phyloP scores from a whole-genome alignment of 2,113 vertebrate genomes.

The Carassius gibelio region DNA sequence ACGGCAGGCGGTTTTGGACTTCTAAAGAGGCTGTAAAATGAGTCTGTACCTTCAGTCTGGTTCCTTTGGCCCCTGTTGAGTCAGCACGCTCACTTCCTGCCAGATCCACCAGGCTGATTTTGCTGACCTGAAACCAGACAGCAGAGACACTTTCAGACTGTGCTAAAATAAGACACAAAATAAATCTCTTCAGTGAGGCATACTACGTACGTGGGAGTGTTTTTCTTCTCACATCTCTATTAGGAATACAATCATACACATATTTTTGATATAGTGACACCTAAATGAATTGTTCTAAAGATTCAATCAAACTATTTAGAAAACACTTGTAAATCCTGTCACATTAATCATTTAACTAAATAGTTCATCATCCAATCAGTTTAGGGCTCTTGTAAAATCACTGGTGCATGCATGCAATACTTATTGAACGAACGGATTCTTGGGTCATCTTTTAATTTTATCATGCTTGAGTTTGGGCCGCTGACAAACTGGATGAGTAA shows the following conservation, averaged over 20 bases:
- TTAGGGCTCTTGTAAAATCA: background rate
- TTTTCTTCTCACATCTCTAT: background rate
- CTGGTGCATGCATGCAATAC: background rate
- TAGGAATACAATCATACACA: background rate
- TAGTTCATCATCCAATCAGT: background rate
- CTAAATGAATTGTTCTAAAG: background rate
- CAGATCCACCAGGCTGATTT: constrained; percentile 97
- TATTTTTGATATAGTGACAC: background rate
- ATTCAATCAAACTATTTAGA: background rate
- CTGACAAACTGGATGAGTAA: constrained; percentile 14
- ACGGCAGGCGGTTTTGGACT: background rate
- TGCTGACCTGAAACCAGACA: constrained; percentile 86
- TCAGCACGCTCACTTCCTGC: constrained; percentile 98
- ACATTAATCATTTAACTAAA: background rate
- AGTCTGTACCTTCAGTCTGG: constrained; percentile 88
- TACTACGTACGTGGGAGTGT: background rate
- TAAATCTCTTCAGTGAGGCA: background rate
- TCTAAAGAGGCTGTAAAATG: background rate
- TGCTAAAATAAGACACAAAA: constrained; percentile 2
- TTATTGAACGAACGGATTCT: background rate
- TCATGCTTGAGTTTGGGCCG: background rate
- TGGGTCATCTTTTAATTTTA: background rate
- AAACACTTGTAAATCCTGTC: too few species aligned
- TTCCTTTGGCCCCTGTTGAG: constrained; percentile 97
- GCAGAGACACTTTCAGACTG: constrained; percentile 35